Base-by-base conservation (phyloP, 2,113 vertebrate genomes). In the Blennius ocellaris region DNA sequence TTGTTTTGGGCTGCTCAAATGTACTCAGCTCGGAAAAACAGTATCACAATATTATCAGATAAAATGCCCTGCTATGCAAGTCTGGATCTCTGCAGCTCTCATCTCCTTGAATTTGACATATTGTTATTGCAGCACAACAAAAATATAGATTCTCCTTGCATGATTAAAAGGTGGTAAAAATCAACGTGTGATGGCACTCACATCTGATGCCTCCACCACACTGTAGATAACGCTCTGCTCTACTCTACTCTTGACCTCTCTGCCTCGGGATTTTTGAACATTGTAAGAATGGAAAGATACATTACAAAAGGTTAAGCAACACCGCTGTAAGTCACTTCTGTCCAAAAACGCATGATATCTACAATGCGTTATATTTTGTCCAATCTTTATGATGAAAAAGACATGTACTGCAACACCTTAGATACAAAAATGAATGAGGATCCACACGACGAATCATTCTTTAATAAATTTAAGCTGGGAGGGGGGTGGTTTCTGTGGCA, bases 111-210 rank as follows among this genome's bases (percentile, higher is more conserved):
- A 21, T 38, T 15, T 41, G 40, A 58, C 54, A 41, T 8, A 7
- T 14, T 30, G 36, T 57, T 15, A 15, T 21, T 21, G 41, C 45
- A 21, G 44, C 6, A 37, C 2, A 58, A 10, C 16, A 41, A 48
- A 37, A 58, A 64, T 43, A 51, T 5, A 30, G 2, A 50, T 3
- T 37, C 0, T 1, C 41, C 40, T n/a, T 17, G 7, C 62, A 55
- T 59, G 62, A 83, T 78, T 75, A 48, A 73, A 75, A 67, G 41
- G 40, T 14, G 61, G 51, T 14, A 54, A 73, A 76, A 72, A 73
- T 38, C 15, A 38, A 58, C 36, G 7, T 45, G 6, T 76, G 37
- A 56, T 45, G 30, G 48, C n/a, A 15, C 61, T 69, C 37, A 7
- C 9, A 43, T 72, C 73, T 15, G 40, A 71, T 60, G 39, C 84